These are phyloP conservation scores for Alouatta palliata DNA, from an alignment of 2,113 vertebrate genomes.

Conservation along the genomic window DNA sequence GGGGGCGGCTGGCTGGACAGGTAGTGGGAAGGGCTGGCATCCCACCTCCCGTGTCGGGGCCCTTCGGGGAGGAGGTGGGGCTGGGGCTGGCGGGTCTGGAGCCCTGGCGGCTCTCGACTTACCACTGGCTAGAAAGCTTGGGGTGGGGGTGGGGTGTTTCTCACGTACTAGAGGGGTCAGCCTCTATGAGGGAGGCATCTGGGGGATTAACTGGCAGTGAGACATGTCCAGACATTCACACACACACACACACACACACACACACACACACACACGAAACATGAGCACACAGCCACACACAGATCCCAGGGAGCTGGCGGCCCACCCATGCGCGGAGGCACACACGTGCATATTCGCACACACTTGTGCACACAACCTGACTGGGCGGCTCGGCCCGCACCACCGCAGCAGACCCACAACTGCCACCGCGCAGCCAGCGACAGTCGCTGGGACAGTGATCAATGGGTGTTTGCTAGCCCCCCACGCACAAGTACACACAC, in stretches of 20 bases:
- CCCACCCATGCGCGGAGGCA: not conserved
- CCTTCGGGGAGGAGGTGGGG: conserved; percentile 44
- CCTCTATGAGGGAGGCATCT: too few relatives aligned
- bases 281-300: not conserved
- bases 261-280: not conserved
- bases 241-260: not conserved
- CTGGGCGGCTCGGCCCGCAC: not conserved
- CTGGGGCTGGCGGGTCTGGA: not conserved
- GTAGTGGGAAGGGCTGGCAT: conserved; percentile 63
- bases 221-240: not conserved
- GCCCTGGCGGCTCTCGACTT: not conserved
- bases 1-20: conserved; percentile 56
- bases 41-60: not conserved
- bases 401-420: not conserved
- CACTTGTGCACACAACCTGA: not conserved
- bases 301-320: not conserved
- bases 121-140: not conserved
- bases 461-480: not conserved
- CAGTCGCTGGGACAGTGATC: not conserved
- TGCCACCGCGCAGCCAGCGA: not conserved
- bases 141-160: not conserved
- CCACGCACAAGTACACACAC: not conserved
- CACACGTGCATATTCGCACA: not conserved
- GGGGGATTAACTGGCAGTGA: not conserved
- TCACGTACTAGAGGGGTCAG: not conserved